phyloP scores from a whole-genome alignment of 2,888 invertebrate species.

The Catocala sponsa region DNA sequence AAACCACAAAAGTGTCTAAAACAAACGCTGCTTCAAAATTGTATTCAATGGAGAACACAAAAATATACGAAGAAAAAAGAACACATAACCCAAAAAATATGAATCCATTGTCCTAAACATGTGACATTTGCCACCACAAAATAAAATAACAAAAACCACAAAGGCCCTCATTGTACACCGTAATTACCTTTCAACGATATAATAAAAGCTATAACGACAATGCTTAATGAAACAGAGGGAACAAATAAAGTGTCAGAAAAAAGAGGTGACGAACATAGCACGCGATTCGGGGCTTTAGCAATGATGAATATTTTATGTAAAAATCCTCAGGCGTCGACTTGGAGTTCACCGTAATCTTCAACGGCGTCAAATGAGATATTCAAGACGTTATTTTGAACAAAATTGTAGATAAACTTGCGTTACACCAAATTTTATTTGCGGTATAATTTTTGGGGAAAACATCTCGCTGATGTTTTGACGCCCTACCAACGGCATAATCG shows the following conservation, averaged over 20 bases:
- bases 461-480: constrained; percentile 33
- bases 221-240: constrained; percentile 57
- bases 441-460: constrained; percentile 43
- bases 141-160: constrained; percentile 54
- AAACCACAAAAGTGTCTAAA: neutral
- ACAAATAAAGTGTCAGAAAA: constrained; percentile 55
- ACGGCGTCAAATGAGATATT: constrained; percentile 70
- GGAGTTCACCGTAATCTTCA: constrained; percentile 60
- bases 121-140: constrained; percentile 38
- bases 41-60: constrained; percentile 17
- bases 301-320: constrained; percentile 76
- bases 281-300: constrained; percentile 57
- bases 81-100: constrained; percentile 29
- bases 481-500: constrained; percentile 35
- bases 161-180: constrained; percentile 53
- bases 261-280: constrained; percentile 58
- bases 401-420: constrained; percentile 64
- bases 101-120: constrained; percentile 39
- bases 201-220: constrained; percentile 58
- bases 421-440: constrained; percentile 49
- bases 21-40: neutral
- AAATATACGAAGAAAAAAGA: constrained; percentile 15
- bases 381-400: constrained; percentile 63
- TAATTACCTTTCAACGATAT: constrained; percentile 60
- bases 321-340: constrained; percentile 56